A percentile compares a stretch with the other conserved stretches of the same genome.
These are phyloP conservation scores for Leptinotarsa undecemlineata DNA, from an alignment of 1,140 invertebrate genomes.

Conservation along the genomic window DNA sequence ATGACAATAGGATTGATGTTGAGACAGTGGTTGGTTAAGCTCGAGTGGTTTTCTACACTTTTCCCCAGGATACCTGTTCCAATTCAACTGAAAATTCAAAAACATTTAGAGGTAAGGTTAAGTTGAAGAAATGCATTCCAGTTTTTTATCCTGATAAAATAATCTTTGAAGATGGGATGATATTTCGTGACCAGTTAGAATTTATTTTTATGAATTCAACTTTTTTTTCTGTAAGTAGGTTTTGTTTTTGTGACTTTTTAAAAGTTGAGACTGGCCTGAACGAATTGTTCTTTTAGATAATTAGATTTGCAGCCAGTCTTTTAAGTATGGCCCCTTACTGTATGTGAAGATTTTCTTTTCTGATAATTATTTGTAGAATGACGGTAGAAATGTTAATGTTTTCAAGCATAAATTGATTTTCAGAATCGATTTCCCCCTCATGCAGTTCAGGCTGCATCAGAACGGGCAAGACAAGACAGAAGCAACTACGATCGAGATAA, in stretches of 20 bases:
- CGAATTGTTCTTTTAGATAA: no score
- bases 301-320: no score
- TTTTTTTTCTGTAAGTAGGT: no score
- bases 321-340: no score
- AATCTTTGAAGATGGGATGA: no score
- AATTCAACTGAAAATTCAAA: constrained; percentile 90
- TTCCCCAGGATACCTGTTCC: constrained; percentile 99
- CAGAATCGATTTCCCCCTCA: constrained; percentile 48
- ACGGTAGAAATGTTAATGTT: no score
- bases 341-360: no score
- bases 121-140: neutral
- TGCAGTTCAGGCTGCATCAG: constrained; percentile 49
- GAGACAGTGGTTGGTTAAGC: constrained; percentile 90
- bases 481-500: constrained; percentile 36
- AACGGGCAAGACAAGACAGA: constrained; percentile 55
- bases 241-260: no score
- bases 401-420: neutral
- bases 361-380: no score
- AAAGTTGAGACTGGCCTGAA: no score
- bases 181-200: neutral
- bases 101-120: constrained; percentile 64
- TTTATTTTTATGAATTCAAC: no score
- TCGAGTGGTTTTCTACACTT: constrained; percentile 97
- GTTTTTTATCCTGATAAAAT: no score
- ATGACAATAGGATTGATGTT: constrained; percentile 95